Base-by-base conservation (phyloP, 35 echinoderm and acorn worm genomes). In the Heliocidaris erythrogramma region DNA sequence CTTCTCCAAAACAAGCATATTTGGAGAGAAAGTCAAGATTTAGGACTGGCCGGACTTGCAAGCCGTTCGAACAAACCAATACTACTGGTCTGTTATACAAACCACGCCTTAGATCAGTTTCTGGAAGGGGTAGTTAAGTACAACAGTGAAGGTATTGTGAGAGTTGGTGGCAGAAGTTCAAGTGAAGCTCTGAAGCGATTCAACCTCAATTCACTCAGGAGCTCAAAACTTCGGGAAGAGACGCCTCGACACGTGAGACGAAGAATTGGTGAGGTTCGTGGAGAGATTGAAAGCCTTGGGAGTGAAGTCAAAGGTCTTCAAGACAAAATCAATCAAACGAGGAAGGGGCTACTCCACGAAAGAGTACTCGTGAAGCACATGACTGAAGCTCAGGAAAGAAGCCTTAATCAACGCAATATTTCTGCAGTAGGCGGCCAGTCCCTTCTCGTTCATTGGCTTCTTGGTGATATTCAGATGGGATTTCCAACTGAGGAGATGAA, bases 61-160 rank as follows among this genome's bases (percentile, higher is more conserved):
- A 6, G 86, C 31, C 30, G 86, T 48, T 1, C 47, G 48, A 92
- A 95, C 48, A 90, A 92, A n/a, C 98, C 98, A 48, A 96, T 99
- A 21, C 91, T 99, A 7, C 17, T 99, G 7, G 96, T 99, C 10
- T 99, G 97, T 78, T 97, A 85, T 30, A 99, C 98, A n/a, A 99
- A 99, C 53, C 98, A 99, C 91, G 98, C 98, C 1, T 94, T 99
- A 61, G 98, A 99, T 91, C 98, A 99, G 48, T 99, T 99, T 92
- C 85, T 99, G 30, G 98, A 99, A 94, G 98, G 98, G 9, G 95
- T 99, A 47, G 90, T 94, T 10, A 30, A 90, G 9, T 99, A 97
- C 56, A 85, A 95, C 12, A 94, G 93, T 14, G 89, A 95, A 48
- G 94, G 94, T 31, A 94, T 99, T 48, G 96, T 99, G 9, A 96